Base-by-base conservation (phyloP, 2,797 vertebrate species). In the Pitangus sulphuratus region DNA sequence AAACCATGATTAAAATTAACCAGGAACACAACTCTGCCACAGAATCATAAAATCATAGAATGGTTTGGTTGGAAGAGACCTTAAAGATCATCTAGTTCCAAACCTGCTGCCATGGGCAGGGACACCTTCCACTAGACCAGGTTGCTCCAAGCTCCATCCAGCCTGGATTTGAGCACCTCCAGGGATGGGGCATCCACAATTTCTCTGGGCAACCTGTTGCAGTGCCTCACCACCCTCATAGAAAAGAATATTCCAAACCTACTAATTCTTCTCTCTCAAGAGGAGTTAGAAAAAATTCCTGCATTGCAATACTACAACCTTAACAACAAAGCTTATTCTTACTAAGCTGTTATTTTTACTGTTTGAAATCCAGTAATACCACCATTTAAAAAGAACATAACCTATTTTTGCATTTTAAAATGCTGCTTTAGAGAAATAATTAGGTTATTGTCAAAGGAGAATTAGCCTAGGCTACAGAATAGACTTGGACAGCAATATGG, bases 381-480 rank as follows among this genome's bases (percentile, higher is more conserved):
- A 58, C 12, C 42, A 39, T 69, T 90, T 84, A 54, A 90, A 88
- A 58, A 44, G 11, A 71, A 57, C 13, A 66, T 25, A 22, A 7
- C 4, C 26, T 70, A n/a, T 22, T 78, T 91, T 62, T 84, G 35
- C 21, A 57, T 87, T 89, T 91, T 25, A 37, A 72, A 70, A 89
- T 64, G 37, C 15, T 72, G 15, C 16, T 88, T 58, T 91, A 79
- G 44, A 76, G 14, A 72, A 62, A 15, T 22, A 70, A 66, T 45
- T 69, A 66, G 24, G 26, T 74, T 70, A 56, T 35, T 79, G 69
- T 53, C 33, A 89, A 89, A 64, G 21, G 30, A 87, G 9, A 70
- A 74, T 60, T 62, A 82, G 31, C 3, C 28, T 39, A 74, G 9
- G 26, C 60, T 79, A 79, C 5, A 66, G 19, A 77, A 83, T 18